Base-by-base conservation (phyloP, 1,140 invertebrate species). In the Acromyrmex heyeri region DNA sequence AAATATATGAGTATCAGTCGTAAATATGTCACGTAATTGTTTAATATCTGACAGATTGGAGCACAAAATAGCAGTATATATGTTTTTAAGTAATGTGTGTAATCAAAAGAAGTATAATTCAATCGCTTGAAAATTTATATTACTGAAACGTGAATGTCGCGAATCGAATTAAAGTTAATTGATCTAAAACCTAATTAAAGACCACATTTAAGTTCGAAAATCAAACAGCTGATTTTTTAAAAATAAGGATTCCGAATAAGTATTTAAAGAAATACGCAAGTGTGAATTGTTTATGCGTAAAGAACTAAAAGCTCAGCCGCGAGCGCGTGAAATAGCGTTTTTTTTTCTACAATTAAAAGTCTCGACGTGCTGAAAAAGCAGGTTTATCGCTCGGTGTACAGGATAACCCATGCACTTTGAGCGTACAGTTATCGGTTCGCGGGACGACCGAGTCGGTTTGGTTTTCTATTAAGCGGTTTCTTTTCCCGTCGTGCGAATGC, bases 391-490 rank as follows among this genome's bases (percentile, higher is more conserved):
- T 48, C 55, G 14, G 67, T 61, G 34, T n/a, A 48, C 18, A 48
- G 67, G 18, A 72, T 83, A 73, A 82, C 24, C 38, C 34, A 7
- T 10, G 34, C 50, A 24, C 48, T 82, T 48, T 48, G 16, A 59
- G n/a, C 21, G 65, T 16, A 57, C 16, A 34, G 69, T 48, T 59
- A 83, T 82, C 67, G 21, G 16, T 34, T 83, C 55, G 48, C 55
- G 69, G 57, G 61, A 75, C 55, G 24, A 34, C 14, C 55, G 18
- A 21, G 21, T 83, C 44, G 38, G 6, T 75, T 61, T 1, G 55
- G 14, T 48, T 83, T 83, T 83, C 79, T 75, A 59, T 73, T 16
- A 57, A 44, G 24, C 53, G 67, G 24, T 48, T 61, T 59, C 67
- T 61, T 79, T 65, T 38, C 59, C 34, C 34, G 7, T 8, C 62